Conservation (phyloP, 2,113 vertebrate species). For the Dicaeum eximium region DNA sequence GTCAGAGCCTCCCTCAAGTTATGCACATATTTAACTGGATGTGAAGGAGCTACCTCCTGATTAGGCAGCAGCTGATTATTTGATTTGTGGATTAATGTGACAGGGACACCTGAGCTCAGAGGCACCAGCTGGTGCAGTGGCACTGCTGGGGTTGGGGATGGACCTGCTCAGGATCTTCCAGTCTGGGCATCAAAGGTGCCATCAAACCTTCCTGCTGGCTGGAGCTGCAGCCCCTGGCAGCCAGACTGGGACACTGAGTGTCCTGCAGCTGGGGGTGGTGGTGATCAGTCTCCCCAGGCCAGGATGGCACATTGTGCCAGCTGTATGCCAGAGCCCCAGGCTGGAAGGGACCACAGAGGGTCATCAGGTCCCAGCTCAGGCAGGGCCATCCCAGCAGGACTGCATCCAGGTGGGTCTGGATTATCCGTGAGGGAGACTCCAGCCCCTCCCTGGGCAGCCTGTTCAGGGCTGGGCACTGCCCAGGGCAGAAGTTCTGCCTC, state of each 20-base stretch:
- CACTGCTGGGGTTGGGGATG: rapidly evolving
- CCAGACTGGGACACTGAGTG: neutral
- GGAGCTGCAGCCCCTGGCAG: neutral
- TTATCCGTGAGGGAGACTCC: neutral
- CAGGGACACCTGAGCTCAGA: neutral
- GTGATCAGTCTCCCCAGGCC: neutral
- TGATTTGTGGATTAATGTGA: neutral
- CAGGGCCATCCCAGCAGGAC: neutral
- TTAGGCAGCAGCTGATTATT: neutral
- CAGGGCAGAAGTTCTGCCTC: neutral
- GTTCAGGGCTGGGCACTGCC: neutral
- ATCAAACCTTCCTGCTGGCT: rapidly evolving
- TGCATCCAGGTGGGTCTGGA: neutral
- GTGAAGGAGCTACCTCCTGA: neutral
- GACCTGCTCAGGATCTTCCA: neutral
- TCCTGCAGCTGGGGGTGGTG: rapidly evolving
- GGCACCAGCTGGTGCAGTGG: neutral
- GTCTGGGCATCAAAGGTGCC: neutral
- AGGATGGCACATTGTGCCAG: rapidly evolving
- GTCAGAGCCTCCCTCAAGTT: neutral
- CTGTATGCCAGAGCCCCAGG: neutral
- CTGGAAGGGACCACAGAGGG: neutral
- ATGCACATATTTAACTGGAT: neutral
- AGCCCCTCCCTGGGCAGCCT: neutral
- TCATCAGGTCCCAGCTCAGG: neutral